These are phyloP conservation scores for Phoxinus phoxinus DNA, from an alignment of 2,113 vertebrate species.

Conservation along the genomic window DNA sequence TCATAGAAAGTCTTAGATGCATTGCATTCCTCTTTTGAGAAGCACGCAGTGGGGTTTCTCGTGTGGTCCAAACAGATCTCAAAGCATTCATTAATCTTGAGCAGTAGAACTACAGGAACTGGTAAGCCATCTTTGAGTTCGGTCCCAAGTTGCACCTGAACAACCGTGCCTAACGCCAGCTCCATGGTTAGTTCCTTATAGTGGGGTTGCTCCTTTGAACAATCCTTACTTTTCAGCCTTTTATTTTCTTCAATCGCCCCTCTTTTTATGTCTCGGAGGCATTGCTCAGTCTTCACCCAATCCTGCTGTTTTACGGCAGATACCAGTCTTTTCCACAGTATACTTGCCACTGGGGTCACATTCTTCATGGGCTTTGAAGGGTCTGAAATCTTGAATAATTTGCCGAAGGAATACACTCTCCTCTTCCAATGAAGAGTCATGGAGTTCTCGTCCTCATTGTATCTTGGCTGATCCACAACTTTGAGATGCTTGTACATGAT, in stretches of 20 bases:
- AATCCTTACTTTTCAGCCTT: rapidly evolving
- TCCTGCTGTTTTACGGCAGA: slow-evolving; percentile 37
- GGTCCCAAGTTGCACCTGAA: slow-evolving; percentile 45
- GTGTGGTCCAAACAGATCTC: slow-evolving; percentile 87
- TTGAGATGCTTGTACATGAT: slow-evolving; percentile 49
- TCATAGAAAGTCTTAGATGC: slow-evolving; percentile 59
- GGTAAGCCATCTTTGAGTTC: slow-evolving; percentile 53
- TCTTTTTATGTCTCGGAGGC: slow-evolving; percentile 8
- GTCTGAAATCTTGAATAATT: not conserved
- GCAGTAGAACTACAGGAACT: slow-evolving; percentile 76
- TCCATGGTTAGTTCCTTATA: slow-evolving; percentile 5
- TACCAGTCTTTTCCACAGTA: slow-evolving; percentile 25
- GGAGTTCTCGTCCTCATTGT: not conserved
- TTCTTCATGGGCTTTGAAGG: not conserved
- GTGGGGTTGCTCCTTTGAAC: not conserved
- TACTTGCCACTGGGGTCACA: not conserved
- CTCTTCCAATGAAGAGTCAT: slow-evolving; percentile 39
- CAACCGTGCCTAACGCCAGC: slow-evolving; percentile 21
- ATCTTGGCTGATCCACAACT: slow-evolving; percentile 40
- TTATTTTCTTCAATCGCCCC: not conserved
- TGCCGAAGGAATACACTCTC: slow-evolving; percentile 38
- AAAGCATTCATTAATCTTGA: slow-evolving; percentile 74
- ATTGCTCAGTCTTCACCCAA: slow-evolving; percentile 25
- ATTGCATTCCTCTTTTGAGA: slow-evolving; percentile 63
- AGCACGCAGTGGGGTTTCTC: slow-evolving; percentile 78